These are phyloP conservation scores for Fregata magnificens DNA, from an alignment of 2,113 vertebrate genomes.

Conservation along the genomic window DNA sequence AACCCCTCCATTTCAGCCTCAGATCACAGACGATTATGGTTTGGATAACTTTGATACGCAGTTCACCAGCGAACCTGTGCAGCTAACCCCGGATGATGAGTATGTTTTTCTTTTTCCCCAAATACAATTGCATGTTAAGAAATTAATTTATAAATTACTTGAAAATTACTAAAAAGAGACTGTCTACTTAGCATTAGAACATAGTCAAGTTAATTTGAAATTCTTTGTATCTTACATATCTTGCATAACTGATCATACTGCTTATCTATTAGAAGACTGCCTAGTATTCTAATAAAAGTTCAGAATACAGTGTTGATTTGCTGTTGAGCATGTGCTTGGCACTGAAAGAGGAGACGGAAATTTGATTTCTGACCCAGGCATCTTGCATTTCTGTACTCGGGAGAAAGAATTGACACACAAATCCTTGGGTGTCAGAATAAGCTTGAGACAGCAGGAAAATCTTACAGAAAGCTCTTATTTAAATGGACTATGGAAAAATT, in stretches of 20 bases:
- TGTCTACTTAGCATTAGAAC: not conserved
- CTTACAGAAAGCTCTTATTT: not conserved
- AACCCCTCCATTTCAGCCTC: conserved; percentile 92
- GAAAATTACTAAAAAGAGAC: not conserved
- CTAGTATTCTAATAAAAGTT: accelerated
- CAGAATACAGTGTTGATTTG: not conserved
- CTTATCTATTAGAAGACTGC: not conserved
- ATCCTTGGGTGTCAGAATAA: not conserved
- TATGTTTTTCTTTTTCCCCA: conserved; percentile 62
- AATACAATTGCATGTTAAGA: not conserved
- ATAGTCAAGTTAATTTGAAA: accelerated
- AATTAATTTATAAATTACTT: not conserved
- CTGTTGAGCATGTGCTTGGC: not conserved
- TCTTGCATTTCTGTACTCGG: not conserved
- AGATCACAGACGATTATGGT: conserved; percentile 94
- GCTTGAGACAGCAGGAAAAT: not conserved
- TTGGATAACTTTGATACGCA: conserved; percentile 98
- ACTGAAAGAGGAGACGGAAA: not conserved
- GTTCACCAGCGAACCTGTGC: conserved; percentile 98
- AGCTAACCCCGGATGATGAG: conserved; percentile 97
- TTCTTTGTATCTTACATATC: not conserved
- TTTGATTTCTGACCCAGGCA: not conserved
- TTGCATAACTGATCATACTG: accelerated
- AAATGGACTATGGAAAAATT: not conserved
- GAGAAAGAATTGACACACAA: not conserved